Evolutionary conservation across 2,888 invertebrate genomes (phyloP), one percentile per base, ranked within the genome.

Genomic region (Bimastos eiseni): DNA sequence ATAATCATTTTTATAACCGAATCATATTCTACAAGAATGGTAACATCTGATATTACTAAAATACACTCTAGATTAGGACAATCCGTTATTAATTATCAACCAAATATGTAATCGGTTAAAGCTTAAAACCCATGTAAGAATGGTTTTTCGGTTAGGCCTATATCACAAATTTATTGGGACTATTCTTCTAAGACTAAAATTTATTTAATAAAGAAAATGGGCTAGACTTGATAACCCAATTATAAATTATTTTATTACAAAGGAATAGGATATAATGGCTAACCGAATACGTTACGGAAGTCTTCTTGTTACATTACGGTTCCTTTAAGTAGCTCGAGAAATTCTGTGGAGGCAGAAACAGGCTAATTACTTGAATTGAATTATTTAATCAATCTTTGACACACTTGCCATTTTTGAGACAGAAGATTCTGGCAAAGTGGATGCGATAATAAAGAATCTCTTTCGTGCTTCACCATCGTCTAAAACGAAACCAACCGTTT

Each of bases 391-490:
- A 13, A 15, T 36, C 17, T 41, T 41, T 41, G n/a, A 49, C 17
- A 30, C 33, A 70, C 91, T 41, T 91, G 97, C 98, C 98, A 98
- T 95, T 98, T 98, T 97, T 97, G 97, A 95, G 97, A 97, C 86
- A 98, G 95, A 94, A 97, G 97, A 95, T 97, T 98, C 94, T 97
- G 97, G 93, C 97, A 97, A 6, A 98, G 95, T 0, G 97, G 97
- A 95, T 98, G 98, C 24, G 97, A 97, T 86, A 98, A 95, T 0
- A 98, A 95, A 93, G 97, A 97, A 0, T 98, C 97, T 91, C 97
- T 96, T 11, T 97, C 97, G 94, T 97, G 97, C n/a, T 96, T 96
- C 1, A 98, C 97, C 98, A 98, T 98, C 83, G 97, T 97, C 98
- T 98, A 95, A 8, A 91, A 21, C n/a, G 0, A 89, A 89, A 49